phyloP scores from a whole-genome alignment of 2,888 invertebrate genomes.

The Drosophila rubida region DNA sequence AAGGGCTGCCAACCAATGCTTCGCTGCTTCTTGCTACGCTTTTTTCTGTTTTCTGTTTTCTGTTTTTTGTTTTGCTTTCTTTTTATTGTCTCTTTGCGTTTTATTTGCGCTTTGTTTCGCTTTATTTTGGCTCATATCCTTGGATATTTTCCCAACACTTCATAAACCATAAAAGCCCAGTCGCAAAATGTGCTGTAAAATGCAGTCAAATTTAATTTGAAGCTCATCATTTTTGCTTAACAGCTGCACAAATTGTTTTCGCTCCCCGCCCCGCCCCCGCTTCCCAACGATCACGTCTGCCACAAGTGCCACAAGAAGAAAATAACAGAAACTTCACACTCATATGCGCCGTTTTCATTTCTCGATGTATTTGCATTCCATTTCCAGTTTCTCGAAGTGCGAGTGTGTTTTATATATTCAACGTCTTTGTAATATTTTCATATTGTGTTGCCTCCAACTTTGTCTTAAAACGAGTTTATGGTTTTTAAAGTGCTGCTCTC shows the following conservation, averaged over 20 bases:
- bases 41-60: no score
- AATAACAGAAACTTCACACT: background rate
- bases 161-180: slow-evolving; percentile 73
- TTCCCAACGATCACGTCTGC: background rate
- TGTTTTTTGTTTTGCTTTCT: background rate
- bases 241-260: slow-evolving; percentile 51
- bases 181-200: slow-evolving; percentile 59
- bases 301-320: background rate
- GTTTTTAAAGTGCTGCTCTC: background rate
- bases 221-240: slow-evolving; percentile 66
- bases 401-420: background rate
- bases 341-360: background rate
- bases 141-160: slow-evolving; percentile 74
- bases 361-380: slow-evolving; percentile 1
- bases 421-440: background rate
- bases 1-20: no score
- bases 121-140: slow-evolving; percentile 62
- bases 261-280: background rate
- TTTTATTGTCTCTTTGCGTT: slow-evolving; percentile 34
- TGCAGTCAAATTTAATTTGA: slow-evolving; percentile 74
- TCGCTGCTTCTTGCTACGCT: no score
- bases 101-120: slow-evolving; percentile 31
- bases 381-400: background rate
- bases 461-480: background rate
- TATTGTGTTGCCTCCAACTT: background rate